A percentile compares a stretch with the other conserved stretches of the same genome.
These are phyloP conservation scores for Synaphobranchus kaupii DNA, from an alignment of 2,797 vertebrate genomes.

Conservation along the genomic window DNA sequence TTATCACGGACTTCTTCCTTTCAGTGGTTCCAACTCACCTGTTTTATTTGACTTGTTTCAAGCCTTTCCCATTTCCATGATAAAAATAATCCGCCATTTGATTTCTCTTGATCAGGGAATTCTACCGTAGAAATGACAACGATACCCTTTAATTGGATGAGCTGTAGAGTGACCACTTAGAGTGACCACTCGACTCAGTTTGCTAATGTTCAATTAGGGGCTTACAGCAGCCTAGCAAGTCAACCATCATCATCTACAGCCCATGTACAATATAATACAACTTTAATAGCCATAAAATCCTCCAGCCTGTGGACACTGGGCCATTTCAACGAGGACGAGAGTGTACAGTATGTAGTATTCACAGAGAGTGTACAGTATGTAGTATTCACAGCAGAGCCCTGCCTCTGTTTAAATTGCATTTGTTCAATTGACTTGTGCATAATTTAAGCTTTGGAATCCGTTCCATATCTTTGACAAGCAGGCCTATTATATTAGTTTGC, in stretches of 20 bases:
- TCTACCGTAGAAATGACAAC: slow-evolving; percentile 3
- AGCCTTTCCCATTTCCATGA: not conserved
- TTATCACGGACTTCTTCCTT: not conserved
- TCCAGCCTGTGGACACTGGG: slow-evolving; percentile 41
- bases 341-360: slow-evolving; percentile 56
- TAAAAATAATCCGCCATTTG: slow-evolving; percentile 15
- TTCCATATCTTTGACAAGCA: slow-evolving; percentile 67
- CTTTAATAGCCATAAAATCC: slow-evolving; percentile 55
- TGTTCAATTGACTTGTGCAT: slow-evolving; percentile 66
- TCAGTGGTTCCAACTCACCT: slow-evolving; percentile 15
- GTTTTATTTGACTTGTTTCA: slow-evolving; percentile 24
- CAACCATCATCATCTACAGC: slow-evolving; percentile 48
- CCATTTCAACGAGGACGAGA: slow-evolving; percentile 54
- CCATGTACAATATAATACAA: slow-evolving; percentile 43
- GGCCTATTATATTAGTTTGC: slow-evolving; percentile 59
- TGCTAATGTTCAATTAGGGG: slow-evolving; percentile 55
- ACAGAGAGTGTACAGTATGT: slow-evolving; percentile 50
- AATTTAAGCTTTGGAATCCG: slow-evolving; percentile 65
- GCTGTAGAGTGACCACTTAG: slow-evolving; percentile 35
- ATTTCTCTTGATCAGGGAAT: slow-evolving; percentile 23
- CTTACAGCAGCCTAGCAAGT: slow-evolving; percentile 49
- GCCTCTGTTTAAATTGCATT: slow-evolving; percentile 63
- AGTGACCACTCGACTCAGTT: slow-evolving; percentile 45
- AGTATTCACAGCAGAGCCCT: slow-evolving; percentile 58
- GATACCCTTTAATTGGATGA: slow-evolving; percentile 34